Percentiles rank a stretch among this genome's conserved stretches.
phyloP scores from a whole-genome alignment of 2,797 vertebrate species.

The Melanotaenia boesemani region DNA sequence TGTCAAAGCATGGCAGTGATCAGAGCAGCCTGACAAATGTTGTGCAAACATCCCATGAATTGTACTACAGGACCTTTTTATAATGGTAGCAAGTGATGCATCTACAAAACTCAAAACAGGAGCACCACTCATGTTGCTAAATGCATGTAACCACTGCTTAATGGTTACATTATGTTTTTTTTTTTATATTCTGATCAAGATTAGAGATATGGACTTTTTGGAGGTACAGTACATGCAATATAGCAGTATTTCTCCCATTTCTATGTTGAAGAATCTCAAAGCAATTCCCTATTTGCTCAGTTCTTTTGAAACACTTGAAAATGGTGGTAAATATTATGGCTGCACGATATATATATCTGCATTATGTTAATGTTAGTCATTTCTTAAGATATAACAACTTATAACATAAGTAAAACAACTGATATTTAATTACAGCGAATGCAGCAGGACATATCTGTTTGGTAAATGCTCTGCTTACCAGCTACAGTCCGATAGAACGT shows the following conservation, averaged over 20 bases:
- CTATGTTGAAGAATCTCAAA: constrained; percentile 12
- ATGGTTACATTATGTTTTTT: constrained; percentile 31
- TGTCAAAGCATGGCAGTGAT: constrained; percentile 49
- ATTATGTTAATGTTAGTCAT: too few relatives aligned
- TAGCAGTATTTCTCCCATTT: constrained; percentile 1
- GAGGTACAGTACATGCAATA: neutral
- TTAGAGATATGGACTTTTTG: neutral
- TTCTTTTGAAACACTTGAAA: constrained; percentile 37
- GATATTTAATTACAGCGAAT: too few relatives aligned
- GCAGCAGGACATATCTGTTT: too few relatives aligned
- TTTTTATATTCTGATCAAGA: constrained; percentile 26
- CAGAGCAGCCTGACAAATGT: constrained; percentile 41
- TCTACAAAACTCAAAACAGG: constrained; percentile 37
- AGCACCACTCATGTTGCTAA: constrained; percentile 21
- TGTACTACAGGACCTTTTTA: constrained; percentile 36
- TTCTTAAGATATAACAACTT: too few relatives aligned
- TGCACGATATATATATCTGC: too few relatives aligned
- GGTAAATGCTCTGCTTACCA: too few relatives aligned
- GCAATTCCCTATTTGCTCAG: neutral
- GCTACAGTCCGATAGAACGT: too few relatives aligned
- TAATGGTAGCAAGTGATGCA: constrained; percentile 27
- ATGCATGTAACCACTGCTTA: constrained; percentile 32
- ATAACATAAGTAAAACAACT: too few relatives aligned
- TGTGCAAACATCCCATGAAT: constrained; percentile 30
- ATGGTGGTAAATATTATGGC: neutral